These are phyloP conservation scores for Alcedo quadribrachys DNA, from an alignment of 2,797 vertebrate species.

Conservation along the genomic window DNA sequence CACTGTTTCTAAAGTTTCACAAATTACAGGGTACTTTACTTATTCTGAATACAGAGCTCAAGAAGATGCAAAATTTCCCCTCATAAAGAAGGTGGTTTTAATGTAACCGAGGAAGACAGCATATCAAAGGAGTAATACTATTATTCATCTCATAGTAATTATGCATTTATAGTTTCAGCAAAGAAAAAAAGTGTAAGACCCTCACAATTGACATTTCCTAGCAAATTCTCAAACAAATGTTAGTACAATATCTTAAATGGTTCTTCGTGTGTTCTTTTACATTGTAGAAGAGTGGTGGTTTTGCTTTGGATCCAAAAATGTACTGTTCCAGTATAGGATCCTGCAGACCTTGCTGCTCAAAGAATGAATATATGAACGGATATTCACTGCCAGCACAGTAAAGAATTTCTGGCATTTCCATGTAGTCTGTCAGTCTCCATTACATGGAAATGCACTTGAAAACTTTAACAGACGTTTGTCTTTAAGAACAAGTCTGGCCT, in stretches of 20 bases:
- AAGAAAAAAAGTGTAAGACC: neutral
- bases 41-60: neutral
- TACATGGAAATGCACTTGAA: constrained; percentile 7
- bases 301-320: constrained; percentile 7
- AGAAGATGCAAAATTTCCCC: neutral
- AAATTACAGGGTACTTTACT: neutral
- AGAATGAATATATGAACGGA: neutral
- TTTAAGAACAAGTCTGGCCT: neutral
- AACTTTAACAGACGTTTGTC: neutral
- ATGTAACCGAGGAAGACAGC: neutral
- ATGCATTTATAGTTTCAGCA: neutral
- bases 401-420: neutral
- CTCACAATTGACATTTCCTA: neutral
- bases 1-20: neutral
- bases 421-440: neutral
- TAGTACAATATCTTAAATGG: neutral
- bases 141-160: neutral
- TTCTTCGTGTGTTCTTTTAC: neutral
- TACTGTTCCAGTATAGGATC: neutral
- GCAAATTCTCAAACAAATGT: neutral
- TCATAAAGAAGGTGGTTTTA: neutral
- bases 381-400: neutral
- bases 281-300: neutral
- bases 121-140: neutral
- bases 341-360: neutral